Evolutionary conservation across 2,888 invertebrate species (phyloP), one percentile per base, ranked within the genome.

Genomic region (Andrena minutula): DNA sequence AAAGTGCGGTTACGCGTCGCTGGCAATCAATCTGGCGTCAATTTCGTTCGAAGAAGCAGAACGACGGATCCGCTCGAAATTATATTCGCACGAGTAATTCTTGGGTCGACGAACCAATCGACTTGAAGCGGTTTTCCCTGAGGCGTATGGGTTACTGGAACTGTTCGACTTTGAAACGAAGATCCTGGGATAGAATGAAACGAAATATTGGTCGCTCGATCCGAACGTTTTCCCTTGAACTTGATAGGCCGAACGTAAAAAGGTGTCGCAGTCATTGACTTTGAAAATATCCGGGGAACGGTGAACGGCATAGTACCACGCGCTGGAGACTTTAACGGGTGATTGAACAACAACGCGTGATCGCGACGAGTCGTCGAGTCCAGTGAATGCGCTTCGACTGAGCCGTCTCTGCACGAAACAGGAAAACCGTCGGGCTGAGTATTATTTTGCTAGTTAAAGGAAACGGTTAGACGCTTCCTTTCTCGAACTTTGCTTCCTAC

Each of bases 291-390:
- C 83, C 83, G 75, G 86, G 80, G 87, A 90, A 88, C 86, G 87
- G 87, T 87, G 89, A 90, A 84, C 85, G 87, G 87, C 89, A 86
- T 72, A 80, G 82, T 81, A 74, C 76, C 75, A 87, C 75, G 75
- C 65, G 71, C 83, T 69, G 74, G 89, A 91, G 91, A 91, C 89
- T 91, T 91, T 82, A 91, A 91, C 88, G 90, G 85, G 79, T 83
- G 90, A 91, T 89, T 86, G 79, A 86, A 86, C 88, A 85, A 85
- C 86, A 75, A 82, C 86, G 81, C 82, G 68, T 75, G 65, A 73
- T 75, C 84, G 51, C 63, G 58, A 49, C 41, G 16, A 8, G 12
- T 12, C 23, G 56, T 58, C 49, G 12, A 8, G n/a, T 7, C 35
- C 10, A 5, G 23, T 1, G 10, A 8, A 12, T 16, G 8, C 28